Evolutionary conservation across 2,888 invertebrate species (phyloP).

Genomic region (Drosophila monieri): DNA sequence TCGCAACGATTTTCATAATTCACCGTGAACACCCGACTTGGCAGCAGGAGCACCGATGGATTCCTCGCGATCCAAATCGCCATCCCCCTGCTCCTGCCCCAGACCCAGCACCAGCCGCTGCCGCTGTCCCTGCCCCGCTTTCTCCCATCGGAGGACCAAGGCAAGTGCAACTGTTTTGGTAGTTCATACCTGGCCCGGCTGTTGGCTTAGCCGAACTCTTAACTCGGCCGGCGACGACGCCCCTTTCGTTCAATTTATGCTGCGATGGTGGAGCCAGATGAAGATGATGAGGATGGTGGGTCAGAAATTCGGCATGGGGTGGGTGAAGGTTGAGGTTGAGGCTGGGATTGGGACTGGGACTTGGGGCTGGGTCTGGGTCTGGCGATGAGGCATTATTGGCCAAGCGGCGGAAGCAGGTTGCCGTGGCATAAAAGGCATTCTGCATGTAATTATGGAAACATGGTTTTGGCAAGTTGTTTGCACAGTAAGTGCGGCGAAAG

Average conservation of each 20-base stretch:
- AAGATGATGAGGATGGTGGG: slow-evolving; percentile 25
- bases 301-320: slow-evolving; percentile 16
- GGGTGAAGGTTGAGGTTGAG: slow-evolving; percentile 18
- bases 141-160: background rate
- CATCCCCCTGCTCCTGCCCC: too few species aligned
- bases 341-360: slow-evolving; percentile 5
- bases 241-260: slow-evolving; percentile 72
- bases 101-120: too few species aligned
- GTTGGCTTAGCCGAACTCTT: slow-evolving; percentile 24
- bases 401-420: slow-evolving; percentile 59
- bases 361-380: slow-evolving; percentile 8
- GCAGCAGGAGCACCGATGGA: slow-evolving; percentile 27
- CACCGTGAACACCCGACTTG: slow-evolving; percentile 76
- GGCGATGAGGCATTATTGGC: slow-evolving; percentile 49
- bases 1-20: slow-evolving; percentile 83
- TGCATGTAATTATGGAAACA: slow-evolving; percentile 81
- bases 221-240: slow-evolving; percentile 44
- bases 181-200: slow-evolving; percentile 49
- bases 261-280: slow-evolving; percentile 51
- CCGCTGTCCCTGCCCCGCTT: slow-evolving; percentile 5
- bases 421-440: slow-evolving; percentile 59
- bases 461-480: slow-evolving; percentile 71
- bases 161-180: slow-evolving; percentile 77
- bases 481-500: slow-evolving; percentile 40
- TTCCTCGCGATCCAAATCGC: slow-evolving; percentile 23